Conservation (phyloP, 2,113 vertebrate species). For the Peucedramus taeniatus region DNA sequence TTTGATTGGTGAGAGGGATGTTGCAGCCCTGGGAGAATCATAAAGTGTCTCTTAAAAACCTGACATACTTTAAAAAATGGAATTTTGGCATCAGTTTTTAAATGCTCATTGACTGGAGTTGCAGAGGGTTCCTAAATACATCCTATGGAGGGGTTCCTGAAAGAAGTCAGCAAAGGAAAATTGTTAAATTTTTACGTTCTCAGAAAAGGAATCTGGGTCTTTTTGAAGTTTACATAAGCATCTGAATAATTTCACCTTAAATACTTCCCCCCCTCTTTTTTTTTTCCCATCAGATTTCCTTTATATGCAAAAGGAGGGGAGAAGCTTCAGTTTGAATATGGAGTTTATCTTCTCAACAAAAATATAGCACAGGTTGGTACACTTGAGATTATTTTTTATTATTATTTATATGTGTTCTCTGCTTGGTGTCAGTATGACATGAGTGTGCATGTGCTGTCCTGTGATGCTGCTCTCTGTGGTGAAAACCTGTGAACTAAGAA, state of each 20-base stretch:
- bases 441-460: not conserved
- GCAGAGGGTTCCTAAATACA: not conserved
- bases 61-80: not conserved
- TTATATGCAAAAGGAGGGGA: conserved; percentile 92
- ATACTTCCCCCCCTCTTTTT: accelerated
- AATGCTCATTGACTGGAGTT: not conserved
- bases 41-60: not conserved
- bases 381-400: not conserved
- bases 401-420: not conserved
- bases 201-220: not conserved
- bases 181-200: not conserved
- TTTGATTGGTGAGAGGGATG: not conserved
- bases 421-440: accelerated
- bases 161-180: not conserved
- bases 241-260: not conserved
- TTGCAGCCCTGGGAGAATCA: not conserved
- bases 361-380: conserved; percentile 94
- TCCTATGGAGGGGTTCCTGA: not conserved
- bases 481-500: not conserved
- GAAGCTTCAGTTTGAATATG: conserved; percentile 96
- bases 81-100: not conserved
- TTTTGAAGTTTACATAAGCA: not conserved
- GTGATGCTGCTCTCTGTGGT: not conserved
- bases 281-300: conserved; percentile 81
- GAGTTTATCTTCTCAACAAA: conserved; percentile 98